Evolutionary conservation across 2,797 vertebrate genomes (phyloP).

Genomic region (Typhlichthys subterraneus): DNA sequence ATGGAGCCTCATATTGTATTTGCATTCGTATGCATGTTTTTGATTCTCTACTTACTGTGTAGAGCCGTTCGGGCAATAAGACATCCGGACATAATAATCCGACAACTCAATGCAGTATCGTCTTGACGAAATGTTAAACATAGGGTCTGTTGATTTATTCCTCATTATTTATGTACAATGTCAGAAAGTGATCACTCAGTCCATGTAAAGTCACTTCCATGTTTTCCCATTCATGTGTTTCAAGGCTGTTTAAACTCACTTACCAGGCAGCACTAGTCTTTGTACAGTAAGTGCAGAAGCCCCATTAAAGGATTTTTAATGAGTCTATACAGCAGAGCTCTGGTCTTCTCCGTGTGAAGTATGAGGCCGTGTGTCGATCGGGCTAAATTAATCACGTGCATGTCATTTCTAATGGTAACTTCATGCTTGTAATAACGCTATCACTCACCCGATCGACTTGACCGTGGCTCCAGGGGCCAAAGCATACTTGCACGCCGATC

Average conservation of each 20-base stretch:
- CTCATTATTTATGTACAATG: too few relatives aligned
- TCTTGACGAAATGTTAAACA: too few relatives aligned
- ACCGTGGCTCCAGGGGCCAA: not conserved
- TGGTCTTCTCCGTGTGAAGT: not conserved
- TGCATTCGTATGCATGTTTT: too few relatives aligned
- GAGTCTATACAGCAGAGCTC: not conserved
- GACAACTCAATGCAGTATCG: too few relatives aligned
- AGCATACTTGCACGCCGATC: not conserved
- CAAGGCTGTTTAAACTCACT: not conserved
- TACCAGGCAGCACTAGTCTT: not conserved
- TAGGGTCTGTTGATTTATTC: too few relatives aligned
- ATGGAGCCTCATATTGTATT: too few relatives aligned
- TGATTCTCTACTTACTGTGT: too few relatives aligned
- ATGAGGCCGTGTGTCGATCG: not conserved
- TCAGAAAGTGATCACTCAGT: too few relatives aligned
- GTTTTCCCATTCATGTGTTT: not conserved
- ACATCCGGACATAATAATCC: too few relatives aligned
- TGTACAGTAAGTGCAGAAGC: not conserved
- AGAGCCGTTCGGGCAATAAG: too few relatives aligned
- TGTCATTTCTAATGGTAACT: slow-evolving; percentile 9
- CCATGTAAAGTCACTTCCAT: too few relatives aligned
- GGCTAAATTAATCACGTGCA: not conserved
- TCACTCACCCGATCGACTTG: slow-evolving; percentile 7
- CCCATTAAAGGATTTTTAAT: not conserved
- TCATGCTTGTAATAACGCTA: slow-evolving; percentile 13